phyloP scores from a whole-genome alignment of 2,888 invertebrate species.

The Andrena chrysosceles region DNA sequence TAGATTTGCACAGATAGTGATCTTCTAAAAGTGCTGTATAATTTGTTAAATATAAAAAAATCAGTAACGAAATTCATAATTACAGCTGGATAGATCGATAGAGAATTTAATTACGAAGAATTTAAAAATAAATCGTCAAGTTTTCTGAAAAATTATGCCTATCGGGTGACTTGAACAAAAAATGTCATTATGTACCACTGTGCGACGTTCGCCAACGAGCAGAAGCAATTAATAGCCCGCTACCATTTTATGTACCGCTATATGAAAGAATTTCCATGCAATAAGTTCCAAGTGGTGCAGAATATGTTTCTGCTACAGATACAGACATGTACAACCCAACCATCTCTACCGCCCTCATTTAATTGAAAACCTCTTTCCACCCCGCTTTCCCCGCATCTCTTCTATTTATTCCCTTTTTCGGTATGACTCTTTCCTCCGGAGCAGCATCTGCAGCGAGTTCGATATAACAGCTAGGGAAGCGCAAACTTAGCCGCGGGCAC shows the following conservation, averaged over 20 bases:
- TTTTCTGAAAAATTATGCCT: no score
- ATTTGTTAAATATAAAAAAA: no score
- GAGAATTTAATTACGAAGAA: no score
- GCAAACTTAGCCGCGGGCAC: conserved; percentile 22
- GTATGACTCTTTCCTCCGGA: background rate
- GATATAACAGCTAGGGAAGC: conserved; percentile 14
- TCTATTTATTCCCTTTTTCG: background rate
- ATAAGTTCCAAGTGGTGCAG: background rate
- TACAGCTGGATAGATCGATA: no score
- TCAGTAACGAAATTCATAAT: no score
- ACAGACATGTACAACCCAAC: background rate
- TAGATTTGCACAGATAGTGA: no score
- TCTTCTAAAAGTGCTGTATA: no score
- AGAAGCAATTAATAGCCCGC: background rate
- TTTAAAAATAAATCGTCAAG: no score
- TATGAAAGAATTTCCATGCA: background rate
- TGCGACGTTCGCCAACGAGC: background rate
- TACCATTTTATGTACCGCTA: background rate
- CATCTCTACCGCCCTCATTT: background rate
- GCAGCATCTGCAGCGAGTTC: background rate
- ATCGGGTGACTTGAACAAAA: no score
- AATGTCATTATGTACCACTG: no score
- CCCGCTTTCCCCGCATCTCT: background rate
- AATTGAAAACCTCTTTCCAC: conserved; percentile 3
- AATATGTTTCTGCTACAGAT: background rate